Percentiles rank a stretch among this genome's conserved stretches.
These are phyloP conservation scores for Rhopalosiphum padi DNA, from an alignment of 1,140 invertebrate species.

Conservation along the genomic window DNA sequence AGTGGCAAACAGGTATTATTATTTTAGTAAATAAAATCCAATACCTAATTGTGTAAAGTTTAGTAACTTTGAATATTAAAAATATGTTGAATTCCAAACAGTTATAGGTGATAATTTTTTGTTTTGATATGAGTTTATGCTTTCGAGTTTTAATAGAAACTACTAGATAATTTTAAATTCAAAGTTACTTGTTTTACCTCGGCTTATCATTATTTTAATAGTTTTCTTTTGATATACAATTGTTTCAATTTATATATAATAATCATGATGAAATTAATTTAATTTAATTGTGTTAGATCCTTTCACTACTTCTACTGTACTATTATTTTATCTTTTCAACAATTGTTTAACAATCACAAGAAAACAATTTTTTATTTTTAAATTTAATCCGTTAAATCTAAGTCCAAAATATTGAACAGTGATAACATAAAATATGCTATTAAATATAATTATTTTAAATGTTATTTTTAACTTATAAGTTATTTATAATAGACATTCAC, in stretches of 20 bases:
- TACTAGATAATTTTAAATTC: conserved; percentile 7
- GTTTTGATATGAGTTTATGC: not conserved
- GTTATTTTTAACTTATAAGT: not conserved
- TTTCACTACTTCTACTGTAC: not conserved
- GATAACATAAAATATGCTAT: too few species aligned
- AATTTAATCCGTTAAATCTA: not conserved
- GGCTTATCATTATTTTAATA: not conserved
- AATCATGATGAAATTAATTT: not conserved
- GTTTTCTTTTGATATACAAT: not conserved
- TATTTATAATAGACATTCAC: not conserved
- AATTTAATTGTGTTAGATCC: not conserved
- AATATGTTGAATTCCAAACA: not conserved
- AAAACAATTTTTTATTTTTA: not conserved
- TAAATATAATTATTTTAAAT: not conserved
- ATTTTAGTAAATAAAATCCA: conserved; percentile 52
- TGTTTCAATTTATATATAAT: not conserved
- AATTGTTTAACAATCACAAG: not conserved
- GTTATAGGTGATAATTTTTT: not conserved
- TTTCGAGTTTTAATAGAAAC: not conserved
- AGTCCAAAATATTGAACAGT: not conserved
- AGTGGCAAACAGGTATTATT: conserved; percentile 92
- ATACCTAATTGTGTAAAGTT: not conserved
- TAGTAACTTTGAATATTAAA: conserved; percentile 44
- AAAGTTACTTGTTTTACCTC: conserved; percentile 34
- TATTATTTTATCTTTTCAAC: not conserved